A percentile compares a stretch with the other conserved stretches of the same genome.
Conservation (phyloP, 2,888 invertebrate genomes). For the Isotomurus palustris region DNA sequence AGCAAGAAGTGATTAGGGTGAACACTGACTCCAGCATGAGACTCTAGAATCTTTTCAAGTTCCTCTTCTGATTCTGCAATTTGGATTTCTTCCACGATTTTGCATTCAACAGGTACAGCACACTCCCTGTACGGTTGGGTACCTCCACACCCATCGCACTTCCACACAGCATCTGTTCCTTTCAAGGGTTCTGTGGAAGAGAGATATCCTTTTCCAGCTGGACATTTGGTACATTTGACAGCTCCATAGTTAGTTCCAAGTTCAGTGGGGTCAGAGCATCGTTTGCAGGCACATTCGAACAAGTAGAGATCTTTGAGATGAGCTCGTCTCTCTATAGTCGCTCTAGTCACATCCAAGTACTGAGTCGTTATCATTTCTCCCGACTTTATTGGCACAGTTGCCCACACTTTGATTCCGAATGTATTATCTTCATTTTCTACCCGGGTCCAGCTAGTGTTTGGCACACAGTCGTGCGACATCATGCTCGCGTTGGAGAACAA, state of each 20-base stretch:
- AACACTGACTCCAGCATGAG: constrained; percentile 19
- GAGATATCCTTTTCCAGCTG: constrained; percentile 33
- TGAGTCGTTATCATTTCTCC: constrained; percentile 35
- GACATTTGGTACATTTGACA: constrained; percentile 35
- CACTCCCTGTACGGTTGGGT: constrained; percentile 24
- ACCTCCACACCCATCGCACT: constrained; percentile 30
- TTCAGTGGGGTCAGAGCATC: constrained; percentile 33
- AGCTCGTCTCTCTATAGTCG: constrained; percentile 26
- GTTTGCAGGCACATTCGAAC: constrained; percentile 30
- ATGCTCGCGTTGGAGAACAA: constrained; percentile 34
- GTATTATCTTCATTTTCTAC: constrained; percentile 34
- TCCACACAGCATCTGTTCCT: constrained; percentile 31
- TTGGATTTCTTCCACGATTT: constrained; percentile 25
- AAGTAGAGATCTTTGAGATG: constrained; percentile 33
- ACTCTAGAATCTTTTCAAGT: constrained; percentile 26
- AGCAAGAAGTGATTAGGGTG: constrained; percentile 35
- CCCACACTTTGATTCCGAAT: constrained; percentile 39
- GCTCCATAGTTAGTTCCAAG: constrained; percentile 30
- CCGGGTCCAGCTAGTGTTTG: constrained; percentile 35
- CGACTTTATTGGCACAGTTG: constrained; percentile 36
- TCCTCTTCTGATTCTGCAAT: constrained; percentile 23
- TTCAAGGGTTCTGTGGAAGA: constrained; percentile 30
- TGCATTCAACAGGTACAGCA: constrained; percentile 27
- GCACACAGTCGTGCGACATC: constrained; percentile 38
- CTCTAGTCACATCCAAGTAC: constrained; percentile 33